Evolutionary conservation across 2,113 vertebrate genomes (phyloP).

Genomic region (Passer domesticus): DNA sequence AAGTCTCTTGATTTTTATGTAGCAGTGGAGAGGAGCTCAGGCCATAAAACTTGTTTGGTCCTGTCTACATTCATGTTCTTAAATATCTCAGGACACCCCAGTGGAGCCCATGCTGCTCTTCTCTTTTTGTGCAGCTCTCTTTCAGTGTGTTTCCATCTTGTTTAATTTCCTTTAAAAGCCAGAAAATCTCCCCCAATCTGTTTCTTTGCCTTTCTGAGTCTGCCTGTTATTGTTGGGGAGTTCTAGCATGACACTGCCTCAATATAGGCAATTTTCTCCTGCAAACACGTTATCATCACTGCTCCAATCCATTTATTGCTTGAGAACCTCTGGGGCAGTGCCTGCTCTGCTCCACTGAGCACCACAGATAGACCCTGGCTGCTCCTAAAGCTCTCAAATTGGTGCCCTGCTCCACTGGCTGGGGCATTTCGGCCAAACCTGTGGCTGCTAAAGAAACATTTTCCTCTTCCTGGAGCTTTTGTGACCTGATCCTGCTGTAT

Average conservation of each 20-base stretch:
- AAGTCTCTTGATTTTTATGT: constrained; percentile 33
- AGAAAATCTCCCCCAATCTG: constrained; percentile 13
- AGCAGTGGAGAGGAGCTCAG: background rate
- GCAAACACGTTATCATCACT: constrained; percentile 45
- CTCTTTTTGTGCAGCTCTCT: background rate
- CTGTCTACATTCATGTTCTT: background rate
- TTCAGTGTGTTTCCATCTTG: background rate
- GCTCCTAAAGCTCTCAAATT: background rate
- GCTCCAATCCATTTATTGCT: constrained; percentile 49
- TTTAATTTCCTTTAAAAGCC: constrained; percentile 44
- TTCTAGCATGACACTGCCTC: constrained; percentile 40
- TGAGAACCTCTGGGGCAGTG: constrained; percentile 36
- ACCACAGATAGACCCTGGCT: background rate
- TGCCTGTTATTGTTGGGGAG: constrained; percentile 39
- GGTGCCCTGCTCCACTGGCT: background rate
- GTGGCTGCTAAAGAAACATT: background rate
- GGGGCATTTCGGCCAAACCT: background rate
- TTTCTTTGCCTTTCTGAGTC: constrained; percentile 2
- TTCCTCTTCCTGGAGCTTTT: background rate
- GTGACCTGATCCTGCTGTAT: background rate
- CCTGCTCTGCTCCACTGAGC: constrained; percentile 9
- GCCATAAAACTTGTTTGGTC: constrained; percentile 26
- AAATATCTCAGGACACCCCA: background rate
- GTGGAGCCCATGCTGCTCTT: background rate
- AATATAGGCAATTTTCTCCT: constrained; percentile 54